phyloP scores from a whole-genome alignment of 2,113 vertebrate species.

The Arothron firmamentum region DNA sequence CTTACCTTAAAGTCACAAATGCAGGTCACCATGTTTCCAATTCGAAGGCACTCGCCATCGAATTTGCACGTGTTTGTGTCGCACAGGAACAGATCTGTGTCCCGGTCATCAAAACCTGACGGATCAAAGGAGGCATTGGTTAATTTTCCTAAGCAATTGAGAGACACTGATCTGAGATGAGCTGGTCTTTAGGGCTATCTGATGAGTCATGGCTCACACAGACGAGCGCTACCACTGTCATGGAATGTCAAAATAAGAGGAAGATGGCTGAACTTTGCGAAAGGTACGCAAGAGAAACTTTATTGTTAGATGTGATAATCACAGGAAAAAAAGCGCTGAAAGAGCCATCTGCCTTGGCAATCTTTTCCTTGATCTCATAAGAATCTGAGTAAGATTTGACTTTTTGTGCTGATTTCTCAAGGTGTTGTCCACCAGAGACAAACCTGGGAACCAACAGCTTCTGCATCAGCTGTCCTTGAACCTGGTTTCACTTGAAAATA shows the following conservation, averaged over 20 bases:
- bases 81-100: conserved; percentile 97
- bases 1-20: conserved; percentile 99
- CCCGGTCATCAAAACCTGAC: conserved; percentile 95
- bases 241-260: conserved; percentile 6
- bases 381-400: too few species aligned
- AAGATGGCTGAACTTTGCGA: conserved; percentile 8
- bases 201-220: conserved; percentile 47
- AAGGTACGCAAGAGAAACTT: conserved; percentile 4
- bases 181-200: not conserved
- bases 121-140: conserved; percentile 57
- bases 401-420: too few species aligned
- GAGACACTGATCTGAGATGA: conserved; percentile 15
- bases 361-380: too few species aligned
- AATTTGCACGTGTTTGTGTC: conserved; percentile 99
- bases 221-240: conserved; percentile 19
- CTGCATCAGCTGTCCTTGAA: conserved; percentile 28
- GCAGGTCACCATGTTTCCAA: conserved; percentile 97
- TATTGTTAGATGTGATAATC: conserved; percentile 1
- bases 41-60: conserved; percentile 95
- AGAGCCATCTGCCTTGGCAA: too few species aligned
- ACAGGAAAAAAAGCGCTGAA: too few species aligned
- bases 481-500: not conserved
- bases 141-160: conserved; percentile 27
- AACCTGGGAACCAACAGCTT: conserved; percentile 50
- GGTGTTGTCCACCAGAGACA: conserved; percentile 31